Conservation (phyloP, 2,113 vertebrate genomes). For the Reinhardtius hippoglossoides region DNA sequence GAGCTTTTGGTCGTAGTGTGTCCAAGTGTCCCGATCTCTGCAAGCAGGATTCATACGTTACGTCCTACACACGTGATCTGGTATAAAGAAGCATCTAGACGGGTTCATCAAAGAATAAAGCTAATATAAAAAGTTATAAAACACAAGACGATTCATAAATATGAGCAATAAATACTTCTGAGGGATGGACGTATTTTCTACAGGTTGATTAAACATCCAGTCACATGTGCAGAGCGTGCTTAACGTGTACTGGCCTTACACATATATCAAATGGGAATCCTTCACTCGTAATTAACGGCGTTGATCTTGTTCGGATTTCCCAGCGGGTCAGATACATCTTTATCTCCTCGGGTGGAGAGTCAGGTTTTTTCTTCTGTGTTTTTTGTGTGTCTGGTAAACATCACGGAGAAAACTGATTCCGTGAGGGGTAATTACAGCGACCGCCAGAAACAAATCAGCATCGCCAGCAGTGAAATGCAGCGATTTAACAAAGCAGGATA, state of each 20-base stretch:
- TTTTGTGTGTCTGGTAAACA: constrained; percentile 64
- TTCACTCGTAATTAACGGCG: constrained; percentile 61
- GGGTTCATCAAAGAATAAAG: neutral
- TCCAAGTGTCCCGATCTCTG: no score
- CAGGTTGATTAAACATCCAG: constrained; percentile 35
- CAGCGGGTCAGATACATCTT: constrained; percentile 51
- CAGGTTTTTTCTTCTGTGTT: neutral
- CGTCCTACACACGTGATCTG: no score
- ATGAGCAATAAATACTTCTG: neutral
- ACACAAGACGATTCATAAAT: constrained; percentile 40
- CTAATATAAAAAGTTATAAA: neutral
- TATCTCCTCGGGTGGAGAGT: constrained; percentile 52
- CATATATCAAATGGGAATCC: constrained; percentile 18
- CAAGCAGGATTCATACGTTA: no score
- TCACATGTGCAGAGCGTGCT: constrained; percentile 11
- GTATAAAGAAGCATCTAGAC: no score
- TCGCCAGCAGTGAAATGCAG: constrained; percentile 49
- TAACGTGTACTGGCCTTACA: constrained; percentile 20
- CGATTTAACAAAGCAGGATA: constrained; percentile 56
- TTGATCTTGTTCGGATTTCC: constrained; percentile 65
- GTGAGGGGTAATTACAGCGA: constrained; percentile 63
- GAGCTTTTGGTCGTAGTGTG: no score
- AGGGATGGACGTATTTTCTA: constrained; percentile 4
- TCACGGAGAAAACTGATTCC: constrained; percentile 51
- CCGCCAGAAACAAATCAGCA: constrained; percentile 37